phyloP scores from a whole-genome alignment of 2,888 invertebrate genomes.

The Temnothorax rugatulus region DNA sequence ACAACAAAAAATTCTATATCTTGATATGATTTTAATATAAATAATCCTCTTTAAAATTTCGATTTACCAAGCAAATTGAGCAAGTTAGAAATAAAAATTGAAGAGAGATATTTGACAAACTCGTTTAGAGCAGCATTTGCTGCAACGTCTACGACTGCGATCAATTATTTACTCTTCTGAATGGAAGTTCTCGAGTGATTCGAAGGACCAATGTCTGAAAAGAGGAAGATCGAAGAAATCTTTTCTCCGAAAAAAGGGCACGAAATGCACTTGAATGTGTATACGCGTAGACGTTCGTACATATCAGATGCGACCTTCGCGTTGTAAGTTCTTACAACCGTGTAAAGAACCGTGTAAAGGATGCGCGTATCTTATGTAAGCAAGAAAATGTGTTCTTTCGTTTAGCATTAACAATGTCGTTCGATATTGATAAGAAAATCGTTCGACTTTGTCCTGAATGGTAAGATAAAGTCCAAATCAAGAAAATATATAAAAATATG shows the following conservation, averaged over 20 bases:
- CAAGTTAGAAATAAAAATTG: neutral
- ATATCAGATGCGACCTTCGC: neutral
- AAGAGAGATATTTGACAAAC: neutral
- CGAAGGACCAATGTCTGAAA: neutral
- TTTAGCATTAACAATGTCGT: neutral
- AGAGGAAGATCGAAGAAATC: neutral
- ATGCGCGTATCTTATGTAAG: neutral
- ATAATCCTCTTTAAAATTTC: neutral
- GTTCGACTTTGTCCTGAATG: neutral
- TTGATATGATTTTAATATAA: neutral
- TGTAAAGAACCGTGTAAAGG: neutral
- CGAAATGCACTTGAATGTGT: neutral
- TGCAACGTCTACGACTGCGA: neutral
- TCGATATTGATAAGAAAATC: neutral
- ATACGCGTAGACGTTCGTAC: neutral
- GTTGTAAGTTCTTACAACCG: neutral
- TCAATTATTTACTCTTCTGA: slow-evolving; percentile 26
- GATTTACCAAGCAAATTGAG: neutral
- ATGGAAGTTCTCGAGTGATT: neutral
- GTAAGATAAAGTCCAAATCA: slow-evolving; percentile 4
- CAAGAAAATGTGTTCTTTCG: neutral
- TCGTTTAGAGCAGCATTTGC: neutral
- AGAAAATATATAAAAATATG: neutral
- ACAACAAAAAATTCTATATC: neutral
- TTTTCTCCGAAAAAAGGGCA: neutral